These are phyloP conservation scores for Anthopleura xanthogrammica DNA, from an alignment of 92 coral and sea anemone genomes.

Conservation along the genomic window DNA sequence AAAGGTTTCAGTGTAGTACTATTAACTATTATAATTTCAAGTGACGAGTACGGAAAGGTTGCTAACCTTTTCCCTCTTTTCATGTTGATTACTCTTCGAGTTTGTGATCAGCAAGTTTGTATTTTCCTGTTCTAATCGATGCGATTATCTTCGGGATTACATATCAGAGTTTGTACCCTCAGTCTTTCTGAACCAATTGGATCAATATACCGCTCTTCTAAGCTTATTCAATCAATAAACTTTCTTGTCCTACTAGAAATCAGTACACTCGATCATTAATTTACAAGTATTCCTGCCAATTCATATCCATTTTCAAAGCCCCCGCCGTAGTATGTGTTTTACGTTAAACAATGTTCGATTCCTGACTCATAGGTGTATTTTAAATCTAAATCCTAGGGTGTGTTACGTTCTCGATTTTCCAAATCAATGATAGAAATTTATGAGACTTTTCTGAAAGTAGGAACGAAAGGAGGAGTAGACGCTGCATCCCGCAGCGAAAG, in stretches of 20 bases:
- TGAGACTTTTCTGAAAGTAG: not conserved
- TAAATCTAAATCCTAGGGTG: not conserved
- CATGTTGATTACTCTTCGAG: not conserved
- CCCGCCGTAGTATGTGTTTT: not conserved
- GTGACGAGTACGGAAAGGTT: not conserved
- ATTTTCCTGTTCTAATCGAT: not conserved
- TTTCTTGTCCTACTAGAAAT: not conserved
- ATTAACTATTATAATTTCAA: not conserved
- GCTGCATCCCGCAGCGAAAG: not conserved
- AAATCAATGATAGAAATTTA: not conserved
- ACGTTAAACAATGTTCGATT: no score
- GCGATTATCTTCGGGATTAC: not conserved
- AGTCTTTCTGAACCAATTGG: not conserved
- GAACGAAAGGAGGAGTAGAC: not conserved
- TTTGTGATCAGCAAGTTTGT: not conserved
- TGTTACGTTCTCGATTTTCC: not conserved
- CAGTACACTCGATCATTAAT: not conserved
- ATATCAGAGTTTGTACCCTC: not conserved
- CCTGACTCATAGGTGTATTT: no score
- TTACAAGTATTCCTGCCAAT: not conserved
- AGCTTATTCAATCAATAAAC: not conserved
- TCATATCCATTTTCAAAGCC: not conserved
- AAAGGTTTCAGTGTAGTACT: not conserved
- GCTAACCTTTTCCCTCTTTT: not conserved
- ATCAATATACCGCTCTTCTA: not conserved